These are phyloP conservation scores for Andrena fulva DNA, from an alignment of 2,888 invertebrate genomes.

Conservation along the genomic window DNA sequence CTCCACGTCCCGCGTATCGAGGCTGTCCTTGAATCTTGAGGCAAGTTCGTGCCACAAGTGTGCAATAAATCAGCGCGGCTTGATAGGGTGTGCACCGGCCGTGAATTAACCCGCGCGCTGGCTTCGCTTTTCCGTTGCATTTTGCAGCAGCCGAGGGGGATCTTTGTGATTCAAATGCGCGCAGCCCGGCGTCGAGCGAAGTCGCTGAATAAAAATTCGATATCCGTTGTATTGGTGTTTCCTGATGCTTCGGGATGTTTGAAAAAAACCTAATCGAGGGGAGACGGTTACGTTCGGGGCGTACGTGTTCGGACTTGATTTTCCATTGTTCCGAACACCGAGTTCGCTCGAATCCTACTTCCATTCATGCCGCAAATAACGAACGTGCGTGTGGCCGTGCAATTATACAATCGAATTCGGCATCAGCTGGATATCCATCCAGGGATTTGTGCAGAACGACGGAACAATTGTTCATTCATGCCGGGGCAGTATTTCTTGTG, in stretches of 20 bases:
- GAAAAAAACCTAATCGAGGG: not conserved
- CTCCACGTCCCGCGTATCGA: slow-evolving; percentile 19
- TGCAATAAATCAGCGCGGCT: slow-evolving; percentile 47
- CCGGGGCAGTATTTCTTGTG: too few relatives aligned
- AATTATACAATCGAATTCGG: too few relatives aligned
- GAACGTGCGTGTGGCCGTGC: too few relatives aligned
- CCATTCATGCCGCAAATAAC: too few relatives aligned
- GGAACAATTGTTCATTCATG: too few relatives aligned
- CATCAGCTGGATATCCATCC: too few relatives aligned
- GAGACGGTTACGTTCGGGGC: not conserved
- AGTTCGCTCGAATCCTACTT: not conserved
- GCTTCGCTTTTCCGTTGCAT: not conserved
- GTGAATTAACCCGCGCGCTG: slow-evolving; percentile 39
- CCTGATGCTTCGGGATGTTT: not conserved
- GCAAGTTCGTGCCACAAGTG: slow-evolving; percentile 34
- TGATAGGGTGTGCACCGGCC: slow-evolving; percentile 25
- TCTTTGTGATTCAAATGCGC: slow-evolving; percentile 4
- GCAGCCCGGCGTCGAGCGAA: not conserved
- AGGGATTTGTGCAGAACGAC: too few relatives aligned
- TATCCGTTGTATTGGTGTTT: slow-evolving; percentile 4
- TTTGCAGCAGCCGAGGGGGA: not conserved
- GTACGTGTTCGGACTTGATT: not conserved
- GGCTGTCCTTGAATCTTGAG: slow-evolving; percentile 42
- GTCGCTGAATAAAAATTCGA: slow-evolving; percentile 9
- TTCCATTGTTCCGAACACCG: not conserved